A percentile compares a stretch with the other conserved stretches of the same genome.
phyloP scores from a whole-genome alignment of 2,797 vertebrate species.

The Macrochelys suwanniensis region DNA sequence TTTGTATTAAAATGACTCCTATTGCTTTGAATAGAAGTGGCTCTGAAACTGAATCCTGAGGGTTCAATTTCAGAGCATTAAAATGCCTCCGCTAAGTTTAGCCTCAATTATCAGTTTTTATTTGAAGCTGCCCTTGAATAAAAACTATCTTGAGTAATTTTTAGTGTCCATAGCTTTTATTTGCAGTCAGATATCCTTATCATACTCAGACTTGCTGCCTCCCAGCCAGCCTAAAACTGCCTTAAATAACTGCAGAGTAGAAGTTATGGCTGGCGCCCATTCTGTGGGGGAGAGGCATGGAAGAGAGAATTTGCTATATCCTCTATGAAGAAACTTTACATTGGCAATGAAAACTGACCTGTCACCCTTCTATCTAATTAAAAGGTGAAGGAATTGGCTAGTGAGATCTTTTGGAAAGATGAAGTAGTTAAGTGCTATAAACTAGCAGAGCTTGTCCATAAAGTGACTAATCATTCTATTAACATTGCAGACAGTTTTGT shows the following conservation, averaged over 20 bases:
- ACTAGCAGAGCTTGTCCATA: constrained; percentile 25
- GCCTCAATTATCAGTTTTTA: neutral
- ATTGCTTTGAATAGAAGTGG: neutral
- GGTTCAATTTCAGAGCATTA: neutral
- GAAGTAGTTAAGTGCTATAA: constrained; percentile 28
- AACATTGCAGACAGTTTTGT: constrained; percentile 48
- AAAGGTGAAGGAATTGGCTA: neutral
- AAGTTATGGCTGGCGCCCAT: constrained; percentile 1
- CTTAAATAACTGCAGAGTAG: neutral
- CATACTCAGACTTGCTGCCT: neutral
- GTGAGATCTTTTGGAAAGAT: neutral
- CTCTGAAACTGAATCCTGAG: neutral
- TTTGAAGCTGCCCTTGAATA: neutral
- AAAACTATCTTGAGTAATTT: neutral
- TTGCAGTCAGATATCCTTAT: neutral
- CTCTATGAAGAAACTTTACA: neutral
- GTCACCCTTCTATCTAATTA: constrained; percentile 6
- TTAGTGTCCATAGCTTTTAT: neutral
- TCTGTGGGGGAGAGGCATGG: neutral
- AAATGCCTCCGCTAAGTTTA: neutral
- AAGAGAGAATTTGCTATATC: neutral
- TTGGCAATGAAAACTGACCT: constrained; percentile 1
- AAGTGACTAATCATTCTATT: constrained; percentile 48
- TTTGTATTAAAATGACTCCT: neutral
- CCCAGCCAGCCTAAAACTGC: neutral